A percentile compares a stretch with the other conserved stretches of the same genome.
These are phyloP conservation scores for Eurystomus glaucurus DNA, from an alignment of 2,797 vertebrate genomes.

Conservation along the genomic window DNA sequence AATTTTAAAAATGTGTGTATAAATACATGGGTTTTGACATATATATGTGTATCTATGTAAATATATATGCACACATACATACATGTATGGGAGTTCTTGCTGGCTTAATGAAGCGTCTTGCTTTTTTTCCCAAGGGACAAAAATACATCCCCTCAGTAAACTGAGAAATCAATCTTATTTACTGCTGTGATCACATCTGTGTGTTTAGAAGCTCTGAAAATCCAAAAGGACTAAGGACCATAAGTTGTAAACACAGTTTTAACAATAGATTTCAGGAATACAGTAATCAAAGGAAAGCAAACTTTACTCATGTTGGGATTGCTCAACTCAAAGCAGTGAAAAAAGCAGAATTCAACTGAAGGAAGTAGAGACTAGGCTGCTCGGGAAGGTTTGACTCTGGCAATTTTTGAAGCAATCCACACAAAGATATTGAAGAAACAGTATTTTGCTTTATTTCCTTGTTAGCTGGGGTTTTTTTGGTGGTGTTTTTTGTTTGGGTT, in stretches of 20 bases:
- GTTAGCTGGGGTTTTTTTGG: neutral
- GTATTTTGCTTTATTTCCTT: neutral
- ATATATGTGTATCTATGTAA: neutral
- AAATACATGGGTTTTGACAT: rapidly evolving
- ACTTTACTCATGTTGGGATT: neutral
- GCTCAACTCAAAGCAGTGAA: neutral
- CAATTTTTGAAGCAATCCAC: neutral
- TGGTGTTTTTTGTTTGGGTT: neutral
- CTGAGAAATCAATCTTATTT: neutral
- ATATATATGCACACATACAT: neutral
- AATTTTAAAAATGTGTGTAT: neutral
- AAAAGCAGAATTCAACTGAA: neutral
- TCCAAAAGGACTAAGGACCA: neutral
- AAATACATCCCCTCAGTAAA: neutral
- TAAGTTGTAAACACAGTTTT: neutral
- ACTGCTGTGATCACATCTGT: neutral
- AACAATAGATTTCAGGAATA: neutral
- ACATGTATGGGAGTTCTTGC: neutral
- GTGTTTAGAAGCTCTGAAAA: neutral
- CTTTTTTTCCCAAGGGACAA: neutral
- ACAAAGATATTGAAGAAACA: neutral
- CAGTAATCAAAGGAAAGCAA: neutral
- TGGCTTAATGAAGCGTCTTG: neutral
- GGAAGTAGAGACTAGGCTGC: neutral
- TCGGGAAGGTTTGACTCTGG: neutral